Evolutionary conservation across 1,140 invertebrate genomes (phyloP).

Genomic region (Yoshiicerus persimilis): DNA sequence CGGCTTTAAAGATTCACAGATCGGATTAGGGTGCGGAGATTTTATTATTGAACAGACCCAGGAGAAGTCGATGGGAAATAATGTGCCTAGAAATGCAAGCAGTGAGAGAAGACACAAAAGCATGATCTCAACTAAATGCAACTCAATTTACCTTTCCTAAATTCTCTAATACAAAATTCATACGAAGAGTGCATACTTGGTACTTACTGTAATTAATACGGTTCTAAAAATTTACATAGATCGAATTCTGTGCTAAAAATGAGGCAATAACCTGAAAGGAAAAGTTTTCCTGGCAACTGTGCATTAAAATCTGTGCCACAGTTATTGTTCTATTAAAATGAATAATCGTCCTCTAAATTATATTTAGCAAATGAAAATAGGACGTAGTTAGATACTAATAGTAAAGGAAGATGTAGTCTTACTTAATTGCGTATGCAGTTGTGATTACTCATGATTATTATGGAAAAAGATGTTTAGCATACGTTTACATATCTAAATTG

Average conservation of each 20-base stretch:
- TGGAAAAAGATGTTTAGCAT: background rate
- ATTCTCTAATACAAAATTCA: too few species aligned
- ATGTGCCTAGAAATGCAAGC: background rate
- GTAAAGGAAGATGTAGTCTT: background rate
- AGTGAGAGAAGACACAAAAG: background rate
- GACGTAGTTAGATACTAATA: background rate
- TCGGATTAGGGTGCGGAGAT: background rate
- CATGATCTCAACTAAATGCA: background rate
- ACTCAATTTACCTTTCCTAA: background rate
- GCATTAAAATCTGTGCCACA: too few species aligned
- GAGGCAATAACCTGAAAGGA: too few species aligned
- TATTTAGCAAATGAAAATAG: too few species aligned
- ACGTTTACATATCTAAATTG: background rate
- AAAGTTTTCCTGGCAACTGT: too few species aligned
- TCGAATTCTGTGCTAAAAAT: too few species aligned
- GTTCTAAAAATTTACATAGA: too few species aligned
- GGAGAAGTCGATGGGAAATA: conserved; percentile 3
- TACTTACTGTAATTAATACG: too few species aligned
- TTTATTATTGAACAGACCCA: background rate
- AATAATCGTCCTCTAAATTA: too few species aligned
- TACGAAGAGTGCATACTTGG: background rate
- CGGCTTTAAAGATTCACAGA: conserved; percentile 16
- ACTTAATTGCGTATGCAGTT: conserved; percentile 4
- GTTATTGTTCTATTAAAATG: too few species aligned
- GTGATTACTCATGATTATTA: conserved; percentile 10